Evolutionary conservation across 2,888 invertebrate genomes (phyloP), one percentile per base, ranked within the genome.

Genomic region (Paralinhomoeus sp.): DNA sequence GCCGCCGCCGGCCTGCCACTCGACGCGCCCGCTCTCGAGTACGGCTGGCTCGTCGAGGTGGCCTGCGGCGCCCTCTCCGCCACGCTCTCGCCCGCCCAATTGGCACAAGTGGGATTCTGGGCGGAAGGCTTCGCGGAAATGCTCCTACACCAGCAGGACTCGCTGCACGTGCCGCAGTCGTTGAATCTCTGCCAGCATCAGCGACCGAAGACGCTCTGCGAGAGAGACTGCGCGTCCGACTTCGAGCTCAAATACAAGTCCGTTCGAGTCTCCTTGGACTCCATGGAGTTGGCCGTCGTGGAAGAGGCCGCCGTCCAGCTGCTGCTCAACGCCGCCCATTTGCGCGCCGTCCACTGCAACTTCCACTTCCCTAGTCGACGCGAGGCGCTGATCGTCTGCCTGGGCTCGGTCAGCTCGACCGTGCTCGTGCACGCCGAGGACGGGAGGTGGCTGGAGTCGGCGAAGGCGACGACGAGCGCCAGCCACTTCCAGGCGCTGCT

Each of bases 11-110:
- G 83, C 44, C 72, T 85, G 49, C 75, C 77, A 12, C 70, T 89
- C 21, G 84, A 87, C 56, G 79, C 85, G 63, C 91, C 91, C 56
- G 89, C 91, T 0, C 66, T 93, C 20, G 97, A 97, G 62, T 97
- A 97, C 62, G 84, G 80, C 0, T 97, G 97, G 97, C 71, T 91
- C 54, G 75, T 93, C 55, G 93, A 97, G 64, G 73, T 40, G 3
- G 20, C 17, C 20, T 15, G 22, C 3, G 93, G 93, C 0, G 85
- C 89, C 63, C 66, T 97, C 18, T 81, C 79, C 24, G 91, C 89
- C 0, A 78, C 83, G 58, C 68, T 93, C 40, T 84, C 85, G 27
- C 53, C 57, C 1, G 40, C 47, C 18, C 53, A 78, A 71, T 61
- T 91, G 0, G 80, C 82, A 58, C 80, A 84, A 58, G 72, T 91